These are phyloP conservation scores for honey bee (Apis mellifera) DNA, from an alignment of 1,140 invertebrate species.

Conservation along the genomic window DNA sequence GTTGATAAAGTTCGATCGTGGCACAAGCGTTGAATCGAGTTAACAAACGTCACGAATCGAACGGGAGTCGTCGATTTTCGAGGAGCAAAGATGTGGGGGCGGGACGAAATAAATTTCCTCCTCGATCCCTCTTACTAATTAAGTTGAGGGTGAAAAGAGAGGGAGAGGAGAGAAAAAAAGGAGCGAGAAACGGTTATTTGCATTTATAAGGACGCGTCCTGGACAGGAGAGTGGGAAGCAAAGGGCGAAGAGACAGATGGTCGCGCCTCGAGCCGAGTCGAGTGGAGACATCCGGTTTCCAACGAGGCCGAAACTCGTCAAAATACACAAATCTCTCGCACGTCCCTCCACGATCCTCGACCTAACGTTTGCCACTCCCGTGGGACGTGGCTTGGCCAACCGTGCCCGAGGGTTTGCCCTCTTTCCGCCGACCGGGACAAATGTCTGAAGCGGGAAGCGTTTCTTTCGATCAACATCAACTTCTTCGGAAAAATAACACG, in stretches of 20 bases:
- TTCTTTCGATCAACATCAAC: constrained; percentile 60
- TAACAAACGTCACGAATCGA: background rate
- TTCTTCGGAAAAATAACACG: constrained; percentile 55
- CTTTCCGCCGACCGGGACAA: constrained; percentile 36
- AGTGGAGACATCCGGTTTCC: constrained; percentile 75
- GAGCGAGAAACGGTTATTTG: too few relatives aligned
- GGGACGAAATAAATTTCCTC: constrained; percentile 38
- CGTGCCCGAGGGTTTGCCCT: constrained; percentile 34
- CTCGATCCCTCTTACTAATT: constrained; percentile 52
- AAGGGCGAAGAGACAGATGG: constrained; percentile 70
- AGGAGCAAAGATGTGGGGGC: too few relatives aligned
- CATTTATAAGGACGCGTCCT: too few relatives aligned
- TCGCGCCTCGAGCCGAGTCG: constrained; percentile 63
- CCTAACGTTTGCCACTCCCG: constrained; percentile 12
- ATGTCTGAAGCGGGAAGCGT: constrained; percentile 47
- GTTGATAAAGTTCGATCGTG: background rate
- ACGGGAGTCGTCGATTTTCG: background rate
- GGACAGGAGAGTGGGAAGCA: constrained; percentile 15
- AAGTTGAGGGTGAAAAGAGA: constrained; percentile 34
- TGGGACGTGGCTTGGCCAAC: constrained; percentile 28
- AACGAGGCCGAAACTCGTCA: constrained; percentile 73
- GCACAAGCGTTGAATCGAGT: background rate
- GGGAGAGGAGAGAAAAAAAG: background rate
- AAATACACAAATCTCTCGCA: constrained; percentile 76
- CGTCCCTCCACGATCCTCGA: constrained; percentile 46